Percentiles rank a stretch among this genome's conserved stretches.
Conservation (phyloP, 2,113 vertebrate genomes). For the Apeltes quadracus region DNA sequence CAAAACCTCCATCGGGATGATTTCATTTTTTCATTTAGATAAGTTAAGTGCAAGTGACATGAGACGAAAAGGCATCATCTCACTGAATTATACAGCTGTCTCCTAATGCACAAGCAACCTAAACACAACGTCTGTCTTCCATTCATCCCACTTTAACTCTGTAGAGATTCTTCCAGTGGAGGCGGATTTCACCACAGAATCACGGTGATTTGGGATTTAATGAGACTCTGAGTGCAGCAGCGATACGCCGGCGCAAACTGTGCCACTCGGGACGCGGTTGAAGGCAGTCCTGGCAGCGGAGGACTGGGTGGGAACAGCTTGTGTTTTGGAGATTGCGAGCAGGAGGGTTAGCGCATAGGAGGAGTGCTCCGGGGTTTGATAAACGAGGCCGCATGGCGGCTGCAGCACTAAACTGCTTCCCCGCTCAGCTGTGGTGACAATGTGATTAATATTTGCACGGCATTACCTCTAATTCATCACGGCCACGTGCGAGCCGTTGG, state of each 20-base stretch:
- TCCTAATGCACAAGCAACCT: background rate
- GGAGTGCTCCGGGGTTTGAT: conserved; percentile 74
- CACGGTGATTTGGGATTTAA: conserved; percentile 5
- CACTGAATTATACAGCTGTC: background rate
- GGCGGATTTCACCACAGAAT: background rate
- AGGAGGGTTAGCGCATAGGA: conserved; percentile 58
- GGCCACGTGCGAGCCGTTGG: conserved; percentile 65
- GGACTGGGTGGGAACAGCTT: conserved; percentile 66
- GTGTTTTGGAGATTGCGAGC: conserved; percentile 65
- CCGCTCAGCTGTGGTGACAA: conserved; percentile 79
- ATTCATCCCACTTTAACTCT: background rate
- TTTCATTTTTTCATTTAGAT: conserved; percentile 5
- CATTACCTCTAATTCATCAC: conserved; percentile 81
- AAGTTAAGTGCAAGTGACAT: conserved; percentile 1
- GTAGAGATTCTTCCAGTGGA: background rate
- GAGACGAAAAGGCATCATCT: background rate
- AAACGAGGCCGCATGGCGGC: conserved; percentile 73
- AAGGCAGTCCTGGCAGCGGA: conserved; percentile 42
- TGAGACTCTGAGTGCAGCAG: conserved; percentile 8
- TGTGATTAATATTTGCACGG: conserved; percentile 82
- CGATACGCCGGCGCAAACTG: conserved; percentile 15
- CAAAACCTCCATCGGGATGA: conserved; percentile 22
- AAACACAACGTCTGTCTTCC: conserved; percentile 1
- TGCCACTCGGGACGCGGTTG: conserved; percentile 28
- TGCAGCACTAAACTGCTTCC: conserved; percentile 76